Conservation (phyloP, 2,888 invertebrate species). For the Acleris holmiana region DNA sequence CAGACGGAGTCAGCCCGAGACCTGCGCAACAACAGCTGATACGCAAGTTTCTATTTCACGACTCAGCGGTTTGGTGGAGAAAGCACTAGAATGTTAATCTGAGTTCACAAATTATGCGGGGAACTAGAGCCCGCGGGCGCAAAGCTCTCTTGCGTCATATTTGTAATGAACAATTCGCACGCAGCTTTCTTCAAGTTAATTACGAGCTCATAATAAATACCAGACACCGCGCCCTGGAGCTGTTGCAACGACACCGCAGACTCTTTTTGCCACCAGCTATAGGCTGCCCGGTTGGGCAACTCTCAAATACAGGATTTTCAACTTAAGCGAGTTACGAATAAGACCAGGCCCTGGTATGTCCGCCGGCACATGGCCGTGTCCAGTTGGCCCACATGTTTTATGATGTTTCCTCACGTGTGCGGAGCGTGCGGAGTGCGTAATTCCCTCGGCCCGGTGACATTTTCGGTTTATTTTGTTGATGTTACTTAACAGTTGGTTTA, state of each 20-base stretch:
- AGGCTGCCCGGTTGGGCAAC: conserved; percentile 10
- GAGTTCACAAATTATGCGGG: conserved; percentile 17
- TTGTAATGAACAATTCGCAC: conserved; percentile 12
- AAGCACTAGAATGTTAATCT: conserved; percentile 48
- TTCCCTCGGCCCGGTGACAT: conserved; percentile 17
- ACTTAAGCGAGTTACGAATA: conserved; percentile 20
- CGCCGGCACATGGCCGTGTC: background rate
- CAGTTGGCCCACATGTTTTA: conserved; percentile 16
- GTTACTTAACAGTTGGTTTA: conserved; percentile 30
- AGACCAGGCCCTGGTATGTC: conserved; percentile 4
- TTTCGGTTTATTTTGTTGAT: conserved; percentile 30
- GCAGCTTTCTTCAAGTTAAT: conserved; percentile 31
- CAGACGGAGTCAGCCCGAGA: conserved; percentile 35
- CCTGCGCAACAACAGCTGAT: conserved; percentile 44
- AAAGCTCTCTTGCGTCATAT: background rate
- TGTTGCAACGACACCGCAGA: conserved; percentile 27
- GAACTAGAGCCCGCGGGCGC: conserved; percentile 9
- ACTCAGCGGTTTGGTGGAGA: conserved; percentile 65
- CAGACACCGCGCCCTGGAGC: conserved; percentile 34
- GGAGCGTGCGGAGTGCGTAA: conserved; percentile 16
- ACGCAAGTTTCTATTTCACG: conserved; percentile 75
- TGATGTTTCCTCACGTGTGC: conserved; percentile 25
- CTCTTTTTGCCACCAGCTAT: conserved; percentile 23
- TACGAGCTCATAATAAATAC: conserved; percentile 27
- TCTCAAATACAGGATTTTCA: conserved; percentile 23